Evolutionary conservation across 2,797 vertebrate species (phyloP).

Genomic region (Etheostoma perlongum): DNA sequence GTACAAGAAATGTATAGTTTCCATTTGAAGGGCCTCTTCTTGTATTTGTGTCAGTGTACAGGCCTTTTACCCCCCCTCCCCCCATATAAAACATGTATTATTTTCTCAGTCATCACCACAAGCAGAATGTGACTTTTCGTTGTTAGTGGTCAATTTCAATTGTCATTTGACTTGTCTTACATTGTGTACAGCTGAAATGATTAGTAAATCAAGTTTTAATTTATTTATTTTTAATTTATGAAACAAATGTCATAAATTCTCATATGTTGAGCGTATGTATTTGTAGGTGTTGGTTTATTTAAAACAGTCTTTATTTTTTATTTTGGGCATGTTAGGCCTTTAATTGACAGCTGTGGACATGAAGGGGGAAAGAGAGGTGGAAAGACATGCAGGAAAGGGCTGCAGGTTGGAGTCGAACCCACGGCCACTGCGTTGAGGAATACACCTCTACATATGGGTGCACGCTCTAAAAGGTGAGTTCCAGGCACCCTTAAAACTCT

Average conservation of each 20-base stretch:
- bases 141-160: not conserved
- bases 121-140: slow-evolving; percentile 1
- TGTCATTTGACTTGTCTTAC: not conserved
- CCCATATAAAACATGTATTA: not conserved
- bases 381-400: no score
- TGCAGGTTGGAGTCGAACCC: no score
- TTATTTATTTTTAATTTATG: not conserved
- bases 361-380: no score
- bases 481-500: not conserved
- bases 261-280: not conserved
- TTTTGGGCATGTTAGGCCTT: no score
- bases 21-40: not conserved
- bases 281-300: not conserved
- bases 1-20: not conserved
- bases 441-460: no score
- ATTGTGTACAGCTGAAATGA: not conserved
- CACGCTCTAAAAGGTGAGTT: no score
- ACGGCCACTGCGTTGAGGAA: no score
- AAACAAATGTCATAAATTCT: not conserved
- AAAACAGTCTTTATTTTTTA: not conserved
- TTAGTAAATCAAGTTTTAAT: not conserved
- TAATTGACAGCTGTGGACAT: no score
- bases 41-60: not conserved
- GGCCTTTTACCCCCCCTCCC: not conserved
- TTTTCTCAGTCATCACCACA: not conserved